A percentile compares a stretch with the other conserved stretches of the same genome.
Evolutionary conservation across 2,113 vertebrate species (phyloP).

Genomic region (Columbina picui): DNA sequence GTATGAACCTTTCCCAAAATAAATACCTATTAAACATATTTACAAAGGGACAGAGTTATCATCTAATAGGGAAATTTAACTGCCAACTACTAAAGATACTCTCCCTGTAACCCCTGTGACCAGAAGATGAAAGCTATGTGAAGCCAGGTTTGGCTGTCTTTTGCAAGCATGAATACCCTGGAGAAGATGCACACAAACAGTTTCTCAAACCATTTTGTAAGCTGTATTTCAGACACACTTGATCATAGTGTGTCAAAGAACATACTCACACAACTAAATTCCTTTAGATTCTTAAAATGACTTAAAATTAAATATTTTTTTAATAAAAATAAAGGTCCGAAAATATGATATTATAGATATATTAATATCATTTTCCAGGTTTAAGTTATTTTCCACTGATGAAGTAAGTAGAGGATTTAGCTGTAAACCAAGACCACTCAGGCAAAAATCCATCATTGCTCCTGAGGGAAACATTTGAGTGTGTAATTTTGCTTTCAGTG

Average conservation of each 20-base stretch:
- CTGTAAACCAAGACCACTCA: background rate
- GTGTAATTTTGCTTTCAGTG: background rate
- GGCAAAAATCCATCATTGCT: background rate
- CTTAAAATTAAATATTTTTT: background rate
- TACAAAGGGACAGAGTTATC: background rate
- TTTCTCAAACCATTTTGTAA: background rate
- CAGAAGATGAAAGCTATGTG: background rate
- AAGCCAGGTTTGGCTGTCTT: background rate
- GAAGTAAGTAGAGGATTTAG: background rate
- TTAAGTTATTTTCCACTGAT: background rate
- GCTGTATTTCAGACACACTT: background rate
- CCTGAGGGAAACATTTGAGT: background rate
- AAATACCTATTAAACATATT: background rate
- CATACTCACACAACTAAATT: background rate
- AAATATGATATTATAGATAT: background rate
- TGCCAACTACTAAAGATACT: background rate
- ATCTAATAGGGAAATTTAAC: background rate
- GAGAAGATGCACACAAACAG: background rate
- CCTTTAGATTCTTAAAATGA: background rate
- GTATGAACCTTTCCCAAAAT: background rate
- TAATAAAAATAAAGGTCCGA: background rate
- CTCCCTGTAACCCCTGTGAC: background rate
- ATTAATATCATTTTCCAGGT: background rate
- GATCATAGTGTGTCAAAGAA: background rate
- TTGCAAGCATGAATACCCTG: background rate